Conservation (phyloP, 2,113 vertebrate genomes). For the Lipophrys pholis region DNA sequence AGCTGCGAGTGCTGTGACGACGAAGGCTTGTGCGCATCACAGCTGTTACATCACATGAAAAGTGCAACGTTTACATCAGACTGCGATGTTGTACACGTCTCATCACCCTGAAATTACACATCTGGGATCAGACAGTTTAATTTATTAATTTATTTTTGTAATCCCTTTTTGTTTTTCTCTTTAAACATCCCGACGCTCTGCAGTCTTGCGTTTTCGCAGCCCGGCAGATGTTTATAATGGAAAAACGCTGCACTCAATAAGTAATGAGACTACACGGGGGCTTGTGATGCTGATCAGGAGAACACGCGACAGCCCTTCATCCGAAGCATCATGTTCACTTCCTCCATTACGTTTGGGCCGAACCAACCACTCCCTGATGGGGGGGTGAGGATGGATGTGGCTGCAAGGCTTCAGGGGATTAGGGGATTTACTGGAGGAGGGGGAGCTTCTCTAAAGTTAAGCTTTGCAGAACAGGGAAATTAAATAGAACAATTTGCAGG, state of each 20-base stretch:
- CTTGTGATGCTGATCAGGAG: constrained; percentile 49
- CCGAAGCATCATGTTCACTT: constrained; percentile 57
- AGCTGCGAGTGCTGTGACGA: constrained; percentile 20
- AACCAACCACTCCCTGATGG: constrained; percentile 56
- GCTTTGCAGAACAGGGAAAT: constrained; percentile 72
- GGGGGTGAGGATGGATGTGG: constrained; percentile 62
- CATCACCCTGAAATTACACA: background rate
- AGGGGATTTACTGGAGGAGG: constrained; percentile 65
- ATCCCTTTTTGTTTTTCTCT: background rate
- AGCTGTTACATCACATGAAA: constrained; percentile 20
- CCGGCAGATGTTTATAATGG: constrained; percentile 12
- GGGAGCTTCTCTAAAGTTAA: constrained; percentile 74
- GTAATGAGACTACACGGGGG: constrained; percentile 38
- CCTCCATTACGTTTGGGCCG: constrained; percentile 56
- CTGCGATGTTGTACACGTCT: background rate
- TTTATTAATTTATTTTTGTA: background rate
- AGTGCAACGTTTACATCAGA: constrained; percentile 23
- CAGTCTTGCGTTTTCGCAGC: background rate
- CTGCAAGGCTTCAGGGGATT: constrained; percentile 70
- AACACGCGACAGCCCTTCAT: constrained; percentile 39
- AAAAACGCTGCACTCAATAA: constrained; percentile 55
- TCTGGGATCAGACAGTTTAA: too few relatives aligned
- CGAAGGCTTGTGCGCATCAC: background rate
- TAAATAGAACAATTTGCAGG: constrained; percentile 74
- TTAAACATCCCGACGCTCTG: background rate